These are phyloP conservation scores for Trochalopteron elliotii DNA, from an alignment of 2,113 vertebrate genomes.

Conservation along the genomic window DNA sequence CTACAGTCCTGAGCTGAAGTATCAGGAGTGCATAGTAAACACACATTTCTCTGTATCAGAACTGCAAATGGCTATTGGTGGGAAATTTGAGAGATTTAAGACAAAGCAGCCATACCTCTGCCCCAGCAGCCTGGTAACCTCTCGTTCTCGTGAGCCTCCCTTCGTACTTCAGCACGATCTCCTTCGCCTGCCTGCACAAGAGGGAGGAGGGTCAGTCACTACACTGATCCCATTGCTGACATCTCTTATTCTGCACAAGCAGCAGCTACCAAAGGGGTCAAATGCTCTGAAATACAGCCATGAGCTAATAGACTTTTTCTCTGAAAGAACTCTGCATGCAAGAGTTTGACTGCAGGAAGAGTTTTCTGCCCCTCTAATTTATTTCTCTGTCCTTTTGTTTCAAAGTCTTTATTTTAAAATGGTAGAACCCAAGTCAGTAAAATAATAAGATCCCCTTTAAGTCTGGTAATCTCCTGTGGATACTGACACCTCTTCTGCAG, in stretches of 20 bases:
- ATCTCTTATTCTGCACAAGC: not conserved
- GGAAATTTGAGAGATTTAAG: not conserved
- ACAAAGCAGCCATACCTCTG: constrained; percentile 78
- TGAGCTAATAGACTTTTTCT: not conserved
- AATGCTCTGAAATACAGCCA: not conserved
- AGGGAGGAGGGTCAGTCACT: not conserved
- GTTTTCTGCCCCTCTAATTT: not conserved
- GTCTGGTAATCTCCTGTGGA: not conserved
- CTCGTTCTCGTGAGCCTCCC: constrained; percentile 93
- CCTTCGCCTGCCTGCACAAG: constrained; percentile 87
- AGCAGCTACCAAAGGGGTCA: not conserved
- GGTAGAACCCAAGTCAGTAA: not conserved
- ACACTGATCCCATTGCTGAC: rapidly evolving
- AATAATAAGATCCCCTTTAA: not conserved
- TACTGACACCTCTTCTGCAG: not conserved
- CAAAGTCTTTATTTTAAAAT: not conserved
- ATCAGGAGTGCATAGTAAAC: not conserved
- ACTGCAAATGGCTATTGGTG: not conserved
- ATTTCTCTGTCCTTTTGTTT: not conserved
- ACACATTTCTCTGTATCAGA: not conserved
- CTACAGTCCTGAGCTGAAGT: not conserved
- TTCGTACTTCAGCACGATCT: constrained; percentile 92
- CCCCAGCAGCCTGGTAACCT: constrained; percentile 96
- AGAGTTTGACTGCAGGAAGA: not conserved
- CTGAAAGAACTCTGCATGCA: not conserved